Evolutionary conservation across 2,888 invertebrate species (phyloP).

Genomic region (Cotesia congregata): DNA sequence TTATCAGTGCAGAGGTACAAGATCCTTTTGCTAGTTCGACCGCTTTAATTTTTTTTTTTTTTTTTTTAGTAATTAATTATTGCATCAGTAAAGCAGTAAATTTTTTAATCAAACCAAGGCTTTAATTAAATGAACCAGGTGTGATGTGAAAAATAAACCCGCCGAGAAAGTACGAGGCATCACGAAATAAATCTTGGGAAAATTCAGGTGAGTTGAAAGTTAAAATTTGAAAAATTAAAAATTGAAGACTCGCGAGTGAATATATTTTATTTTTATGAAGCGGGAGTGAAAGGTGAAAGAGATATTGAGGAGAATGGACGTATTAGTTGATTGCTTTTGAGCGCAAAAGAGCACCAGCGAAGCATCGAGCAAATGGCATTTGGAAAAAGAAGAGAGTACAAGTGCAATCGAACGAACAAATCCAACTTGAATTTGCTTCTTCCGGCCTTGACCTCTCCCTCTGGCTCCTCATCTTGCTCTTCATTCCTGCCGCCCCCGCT

Average conservation of each 20-base stretch:
- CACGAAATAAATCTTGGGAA: too few relatives aligned
- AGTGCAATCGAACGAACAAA: conserved; percentile 7
- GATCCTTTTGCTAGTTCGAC: too few relatives aligned
- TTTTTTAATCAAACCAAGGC: too few relatives aligned
- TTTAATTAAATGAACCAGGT: neutral
- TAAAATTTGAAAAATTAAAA: neutral
- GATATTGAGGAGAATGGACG: neutral
- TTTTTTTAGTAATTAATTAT: too few relatives aligned
- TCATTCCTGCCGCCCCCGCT: neutral
- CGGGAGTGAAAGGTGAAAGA: neutral
- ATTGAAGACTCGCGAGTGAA: neutral
- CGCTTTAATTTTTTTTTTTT: too few relatives aligned
- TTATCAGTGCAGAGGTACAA: too few relatives aligned
- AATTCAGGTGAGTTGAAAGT: too few relatives aligned
- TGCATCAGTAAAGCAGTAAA: too few relatives aligned
- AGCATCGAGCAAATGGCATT: neutral
- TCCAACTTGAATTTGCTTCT: neutral
- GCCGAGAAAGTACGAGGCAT: neutral
- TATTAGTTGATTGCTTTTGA: neutral
- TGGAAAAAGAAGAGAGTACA: neutral
- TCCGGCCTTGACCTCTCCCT: conserved; percentile 8
- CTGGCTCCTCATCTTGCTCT: neutral
- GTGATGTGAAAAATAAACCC: neutral
- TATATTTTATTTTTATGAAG: neutral
- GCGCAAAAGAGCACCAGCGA: neutral